Conservation (phyloP, 1,140 invertebrate species). For the Drosophila suzukii region DNA sequence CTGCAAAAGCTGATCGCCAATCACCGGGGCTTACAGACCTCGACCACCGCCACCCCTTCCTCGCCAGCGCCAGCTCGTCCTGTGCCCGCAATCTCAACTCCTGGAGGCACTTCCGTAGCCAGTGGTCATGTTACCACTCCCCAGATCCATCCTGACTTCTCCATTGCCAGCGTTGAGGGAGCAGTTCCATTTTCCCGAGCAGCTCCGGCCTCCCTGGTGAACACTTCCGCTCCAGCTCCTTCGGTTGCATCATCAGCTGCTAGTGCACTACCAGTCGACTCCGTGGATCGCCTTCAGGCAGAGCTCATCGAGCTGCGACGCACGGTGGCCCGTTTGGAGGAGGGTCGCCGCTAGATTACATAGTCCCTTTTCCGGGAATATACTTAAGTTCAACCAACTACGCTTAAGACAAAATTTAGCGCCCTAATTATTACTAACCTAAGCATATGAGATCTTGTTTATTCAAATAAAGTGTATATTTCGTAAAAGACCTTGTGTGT, state of each 20-base stretch:
- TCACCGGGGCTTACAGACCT: slow-evolving; percentile 20
- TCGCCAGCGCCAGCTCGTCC: neutral
- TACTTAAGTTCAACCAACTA: slow-evolving; percentile 11
- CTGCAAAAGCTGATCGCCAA: slow-evolving; percentile 55
- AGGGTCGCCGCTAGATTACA: slow-evolving; percentile 4
- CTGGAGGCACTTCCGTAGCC: neutral
- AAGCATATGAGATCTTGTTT: neutral
- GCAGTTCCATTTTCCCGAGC: neutral
- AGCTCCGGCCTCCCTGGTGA: neutral
- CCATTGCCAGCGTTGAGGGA: slow-evolving; percentile 65
- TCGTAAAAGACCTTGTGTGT: neutral
- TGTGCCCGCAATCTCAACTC: neutral
- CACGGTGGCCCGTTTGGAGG: slow-evolving; percentile 36
- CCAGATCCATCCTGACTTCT: slow-evolving; percentile 64
- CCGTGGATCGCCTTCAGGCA: slow-evolving; percentile 41
- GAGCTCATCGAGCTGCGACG: slow-evolving; percentile 52
- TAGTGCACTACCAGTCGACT: neutral
- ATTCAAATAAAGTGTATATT: slow-evolving; percentile 6
- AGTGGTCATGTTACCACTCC: slow-evolving; percentile 49
- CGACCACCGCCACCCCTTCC: neutral
- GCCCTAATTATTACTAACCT: slow-evolving; percentile 6
- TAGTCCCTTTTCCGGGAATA: no score
- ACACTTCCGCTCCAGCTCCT: neutral
- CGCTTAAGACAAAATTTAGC: neutral
- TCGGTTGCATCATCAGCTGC: neutral